These are phyloP conservation scores for Schizothorax lantsangensis DNA, from an alignment of 2,797 vertebrate species.

Conservation along the genomic window DNA sequence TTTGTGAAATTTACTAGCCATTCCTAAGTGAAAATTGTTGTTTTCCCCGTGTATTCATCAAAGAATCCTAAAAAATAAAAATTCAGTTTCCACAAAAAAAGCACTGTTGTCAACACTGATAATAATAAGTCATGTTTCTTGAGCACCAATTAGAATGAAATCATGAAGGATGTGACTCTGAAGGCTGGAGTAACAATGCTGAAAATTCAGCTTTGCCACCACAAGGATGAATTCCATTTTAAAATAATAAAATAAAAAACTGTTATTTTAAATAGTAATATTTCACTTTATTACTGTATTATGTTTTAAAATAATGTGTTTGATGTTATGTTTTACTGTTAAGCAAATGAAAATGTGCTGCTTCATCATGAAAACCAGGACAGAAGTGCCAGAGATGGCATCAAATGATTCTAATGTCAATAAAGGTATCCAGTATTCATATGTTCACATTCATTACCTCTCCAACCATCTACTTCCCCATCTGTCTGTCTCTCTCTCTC, in stretches of 20 bases:
- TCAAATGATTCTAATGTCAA: slow-evolving; percentile 27
- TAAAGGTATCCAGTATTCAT: background rate
- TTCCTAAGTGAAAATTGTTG: no score
- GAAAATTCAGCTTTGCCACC: background rate
- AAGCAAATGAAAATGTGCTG: slow-evolving; percentile 24
- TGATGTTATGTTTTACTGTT: background rate
- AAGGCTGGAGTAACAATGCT: background rate
- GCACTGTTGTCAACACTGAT: background rate
- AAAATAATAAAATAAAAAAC: background rate
- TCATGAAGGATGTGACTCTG: background rate
- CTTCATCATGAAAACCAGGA: slow-evolving; percentile 2
- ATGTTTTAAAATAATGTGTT: background rate
- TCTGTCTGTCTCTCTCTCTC: background rate
- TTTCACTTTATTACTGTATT: background rate
- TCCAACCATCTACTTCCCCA: background rate
- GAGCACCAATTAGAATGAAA: background rate
- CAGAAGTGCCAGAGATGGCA: background rate
- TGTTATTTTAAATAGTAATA: background rate
- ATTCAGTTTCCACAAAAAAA: background rate
- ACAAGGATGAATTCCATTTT: background rate
- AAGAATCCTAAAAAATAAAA: no score
- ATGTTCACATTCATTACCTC: slow-evolving; percentile 7
- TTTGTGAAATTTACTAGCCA: no score
- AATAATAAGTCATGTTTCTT: background rate
- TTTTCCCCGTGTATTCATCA: no score